Conservation (phyloP, 2,888 invertebrate genomes). For the Xestobium rufovillosum region DNA sequence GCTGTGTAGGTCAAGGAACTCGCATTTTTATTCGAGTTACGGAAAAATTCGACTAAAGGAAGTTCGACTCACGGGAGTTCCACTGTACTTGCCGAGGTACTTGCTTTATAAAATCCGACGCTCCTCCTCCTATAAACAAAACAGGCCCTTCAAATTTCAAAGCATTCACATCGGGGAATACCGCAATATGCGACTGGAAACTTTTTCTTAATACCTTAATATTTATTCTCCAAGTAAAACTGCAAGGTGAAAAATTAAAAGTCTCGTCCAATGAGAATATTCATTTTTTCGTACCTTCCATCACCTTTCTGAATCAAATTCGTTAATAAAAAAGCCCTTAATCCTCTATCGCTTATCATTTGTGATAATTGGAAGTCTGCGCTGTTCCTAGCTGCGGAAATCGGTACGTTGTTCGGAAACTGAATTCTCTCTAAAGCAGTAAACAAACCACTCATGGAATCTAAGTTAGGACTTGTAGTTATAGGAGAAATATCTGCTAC, state of each 20-base stretch:
- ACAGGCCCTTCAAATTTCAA: constrained; percentile 53
- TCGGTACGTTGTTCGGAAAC: constrained; percentile 53
- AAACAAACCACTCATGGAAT: constrained; percentile 57
- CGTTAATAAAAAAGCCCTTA: constrained; percentile 74
- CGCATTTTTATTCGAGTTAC: no score
- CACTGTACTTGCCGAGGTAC: no score
- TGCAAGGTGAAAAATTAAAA: constrained; percentile 24
- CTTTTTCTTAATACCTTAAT: constrained; percentile 62
- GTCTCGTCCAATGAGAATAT: neutral
- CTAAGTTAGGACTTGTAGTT: constrained; percentile 52
- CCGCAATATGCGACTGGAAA: constrained; percentile 55
- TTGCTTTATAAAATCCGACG: constrained; percentile 77
- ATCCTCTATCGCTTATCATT: constrained; percentile 49
- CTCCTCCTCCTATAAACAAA: constrained; percentile 74
- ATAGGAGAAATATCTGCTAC: constrained; percentile 69
- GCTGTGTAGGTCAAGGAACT: no score
- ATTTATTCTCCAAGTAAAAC: constrained; percentile 74
- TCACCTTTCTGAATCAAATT: constrained; percentile 57
- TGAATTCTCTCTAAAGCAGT: constrained; percentile 56
- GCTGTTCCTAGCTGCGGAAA: constrained; percentile 62
- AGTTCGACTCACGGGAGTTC: no score
- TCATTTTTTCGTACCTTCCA: constrained; percentile 29
- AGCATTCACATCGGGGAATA: constrained; percentile 51
- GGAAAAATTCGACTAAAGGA: no score
- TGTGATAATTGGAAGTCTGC: constrained; percentile 58